Conservation (phyloP, 2,113 vertebrate genomes). For the Lota lota region DNA sequence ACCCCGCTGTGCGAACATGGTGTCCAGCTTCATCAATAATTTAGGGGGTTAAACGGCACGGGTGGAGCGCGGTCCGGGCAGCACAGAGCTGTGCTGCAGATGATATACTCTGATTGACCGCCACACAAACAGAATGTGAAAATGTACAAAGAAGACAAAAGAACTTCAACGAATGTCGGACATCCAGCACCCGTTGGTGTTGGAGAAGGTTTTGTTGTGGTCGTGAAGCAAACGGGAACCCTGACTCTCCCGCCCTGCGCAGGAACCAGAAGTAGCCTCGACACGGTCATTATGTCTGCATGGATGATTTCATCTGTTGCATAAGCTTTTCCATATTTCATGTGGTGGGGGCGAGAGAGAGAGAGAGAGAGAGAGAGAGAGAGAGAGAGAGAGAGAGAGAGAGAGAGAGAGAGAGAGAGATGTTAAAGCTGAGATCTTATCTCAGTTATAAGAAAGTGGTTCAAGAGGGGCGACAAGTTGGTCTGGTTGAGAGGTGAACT, state of each 20-base stretch:
- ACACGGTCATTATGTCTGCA: constrained; percentile 43
- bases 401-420: background rate
- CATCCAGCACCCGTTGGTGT: no score
- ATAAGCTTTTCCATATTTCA: constrained; percentile 77
- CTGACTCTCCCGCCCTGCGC: constrained; percentile 31
- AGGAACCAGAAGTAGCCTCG: constrained; percentile 35
- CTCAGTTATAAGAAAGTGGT: background rate
- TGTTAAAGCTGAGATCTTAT: no score
- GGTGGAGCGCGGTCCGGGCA: constrained; percentile 1
- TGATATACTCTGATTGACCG: background rate
- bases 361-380: background rate
- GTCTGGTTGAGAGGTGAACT: background rate
- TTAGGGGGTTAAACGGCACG: constrained; percentile 44
- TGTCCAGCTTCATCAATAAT: constrained; percentile 61
- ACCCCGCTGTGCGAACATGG: constrained; percentile 52
- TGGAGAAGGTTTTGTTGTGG: background rate
- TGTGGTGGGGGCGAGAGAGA: background rate
- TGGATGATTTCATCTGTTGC: constrained; percentile 61
- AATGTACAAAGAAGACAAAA: background rate
- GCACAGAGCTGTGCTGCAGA: background rate
- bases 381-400: background rate
- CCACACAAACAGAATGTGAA: background rate
- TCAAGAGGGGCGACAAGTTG: background rate
- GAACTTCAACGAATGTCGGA: background rate
- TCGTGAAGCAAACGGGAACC: constrained; percentile 25